Evolutionary conservation across 1,140 invertebrate genomes (phyloP).

Genomic region (Oryctes rhinoceros): DNA sequence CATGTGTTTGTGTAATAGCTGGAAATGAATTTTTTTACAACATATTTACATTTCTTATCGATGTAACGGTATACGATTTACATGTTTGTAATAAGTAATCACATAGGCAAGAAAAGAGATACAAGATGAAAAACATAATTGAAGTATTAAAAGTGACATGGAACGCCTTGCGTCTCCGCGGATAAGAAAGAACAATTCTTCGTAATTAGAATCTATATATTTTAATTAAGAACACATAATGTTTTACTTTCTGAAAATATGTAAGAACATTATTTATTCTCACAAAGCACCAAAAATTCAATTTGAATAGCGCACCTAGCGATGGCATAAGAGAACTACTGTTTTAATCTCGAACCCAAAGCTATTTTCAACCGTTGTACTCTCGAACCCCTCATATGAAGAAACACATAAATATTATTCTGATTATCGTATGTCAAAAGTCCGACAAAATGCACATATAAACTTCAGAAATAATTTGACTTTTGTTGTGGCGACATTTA

Average conservation of each 20-base stretch:
- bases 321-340: constrained; percentile 52
- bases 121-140: too few species aligned
- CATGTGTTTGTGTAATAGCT: too few species aligned
- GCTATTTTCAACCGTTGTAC: constrained; percentile 56
- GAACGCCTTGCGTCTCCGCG: background rate
- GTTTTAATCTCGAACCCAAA: constrained; percentile 55
- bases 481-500: constrained; percentile 27
- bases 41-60: background rate
- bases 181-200: background rate
- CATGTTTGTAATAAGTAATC: background rate
- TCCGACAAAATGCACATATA: constrained; percentile 5
- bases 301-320: constrained; percentile 53
- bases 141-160: too few species aligned
- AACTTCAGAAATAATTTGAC: constrained; percentile 44
- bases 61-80: background rate
- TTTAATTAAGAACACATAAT: background rate
- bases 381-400: constrained; percentile 67
- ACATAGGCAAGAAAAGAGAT: background rate
- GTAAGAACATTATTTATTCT: constrained; percentile 84
- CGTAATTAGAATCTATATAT: background rate
- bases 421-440: constrained; percentile 15
- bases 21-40: too few species aligned
- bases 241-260: constrained; percentile 55
- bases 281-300: constrained; percentile 64
- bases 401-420: constrained; percentile 51